phyloP scores from a whole-genome alignment of 2,113 vertebrate genomes.

The Micronycteris hirsuta region DNA sequence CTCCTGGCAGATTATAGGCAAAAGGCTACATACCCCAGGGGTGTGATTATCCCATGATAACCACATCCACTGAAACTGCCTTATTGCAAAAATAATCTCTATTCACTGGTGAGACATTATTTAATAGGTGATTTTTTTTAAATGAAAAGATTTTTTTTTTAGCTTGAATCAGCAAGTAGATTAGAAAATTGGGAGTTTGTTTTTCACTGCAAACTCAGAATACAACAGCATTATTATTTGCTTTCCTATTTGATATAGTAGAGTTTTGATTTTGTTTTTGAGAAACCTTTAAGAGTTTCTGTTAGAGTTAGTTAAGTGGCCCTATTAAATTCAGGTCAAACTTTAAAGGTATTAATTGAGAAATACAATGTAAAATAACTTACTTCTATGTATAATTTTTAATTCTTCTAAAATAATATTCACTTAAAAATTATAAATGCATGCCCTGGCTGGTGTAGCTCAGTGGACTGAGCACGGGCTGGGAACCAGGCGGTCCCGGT shows the following conservation, averaged over 20 bases:
- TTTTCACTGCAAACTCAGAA: conserved; percentile 69
- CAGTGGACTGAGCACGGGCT: no score
- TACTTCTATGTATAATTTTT: conserved; percentile 28
- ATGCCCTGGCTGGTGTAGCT: no score
- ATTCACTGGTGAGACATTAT: conserved; percentile 84
- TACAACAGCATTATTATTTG: conserved; percentile 57
- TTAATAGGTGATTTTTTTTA: conserved; percentile 80
- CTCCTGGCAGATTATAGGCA: conserved; percentile 85
- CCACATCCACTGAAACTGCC: conserved; percentile 85
- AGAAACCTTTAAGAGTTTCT: conserved; percentile 54
- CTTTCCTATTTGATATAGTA: conserved; percentile 67
- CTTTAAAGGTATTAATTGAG: conserved; percentile 37
- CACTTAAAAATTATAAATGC: conserved; percentile 33
- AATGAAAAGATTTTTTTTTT: conserved; percentile 79
- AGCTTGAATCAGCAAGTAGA: conserved; percentile 80
- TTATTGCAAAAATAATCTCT: conserved; percentile 89
- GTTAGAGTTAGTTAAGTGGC: conserved; percentile 52
- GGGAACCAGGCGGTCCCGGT: no score
- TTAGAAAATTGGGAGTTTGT: conserved; percentile 78
- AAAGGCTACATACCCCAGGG: conserved; percentile 85
- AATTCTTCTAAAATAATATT: conserved; percentile 48
- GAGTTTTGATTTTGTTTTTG: conserved; percentile 44
- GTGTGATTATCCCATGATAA: conserved; percentile 89
- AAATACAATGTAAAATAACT: conserved; percentile 38
- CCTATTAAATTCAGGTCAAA: conserved; percentile 52